phyloP scores from a whole-genome alignment of 1,140 invertebrate genomes.

The Nasonia vitripennis region DNA sequence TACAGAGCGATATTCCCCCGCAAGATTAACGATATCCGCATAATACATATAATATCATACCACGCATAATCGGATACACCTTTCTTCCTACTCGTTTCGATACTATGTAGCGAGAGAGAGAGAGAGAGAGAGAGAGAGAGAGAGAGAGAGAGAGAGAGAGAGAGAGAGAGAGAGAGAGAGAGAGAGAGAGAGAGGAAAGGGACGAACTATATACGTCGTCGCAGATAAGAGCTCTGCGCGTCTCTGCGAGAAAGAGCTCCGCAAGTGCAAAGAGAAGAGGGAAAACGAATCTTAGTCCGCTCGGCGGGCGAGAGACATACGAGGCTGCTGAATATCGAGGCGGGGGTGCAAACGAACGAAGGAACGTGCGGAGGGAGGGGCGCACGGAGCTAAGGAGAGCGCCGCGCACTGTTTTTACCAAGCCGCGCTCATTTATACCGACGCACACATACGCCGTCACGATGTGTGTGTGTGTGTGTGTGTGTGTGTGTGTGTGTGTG shows the following conservation, averaged over 20 bases:
- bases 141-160: too few species aligned
- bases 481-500: not conserved
- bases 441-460: not conserved
- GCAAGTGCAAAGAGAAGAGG: slow-evolving; percentile 7
- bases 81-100: too few species aligned
- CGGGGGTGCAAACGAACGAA: slow-evolving; percentile 29
- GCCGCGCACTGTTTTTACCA: slow-evolving; percentile 65
- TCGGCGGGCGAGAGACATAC: slow-evolving; percentile 45
- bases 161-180: too few species aligned
- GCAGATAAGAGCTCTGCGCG: not conserved
- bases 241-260: slow-evolving; percentile 21
- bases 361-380: slow-evolving; percentile 33
- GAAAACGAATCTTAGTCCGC: slow-evolving; percentile 57
- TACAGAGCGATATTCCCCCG: too few species aligned
- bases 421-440: slow-evolving; percentile 44
- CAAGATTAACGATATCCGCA: too few species aligned
- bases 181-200: not conserved
- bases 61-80: too few species aligned
- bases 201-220: not conserved
- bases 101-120: too few species aligned
- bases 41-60: too few species aligned
- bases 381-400: slow-evolving; percentile 61
- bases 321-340: slow-evolving; percentile 55
- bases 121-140: too few species aligned
- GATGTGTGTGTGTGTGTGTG: not conserved